Base-by-base conservation (phyloP, 35 echinoderm and acorn worm species). In the Patiria miniata region DNA sequence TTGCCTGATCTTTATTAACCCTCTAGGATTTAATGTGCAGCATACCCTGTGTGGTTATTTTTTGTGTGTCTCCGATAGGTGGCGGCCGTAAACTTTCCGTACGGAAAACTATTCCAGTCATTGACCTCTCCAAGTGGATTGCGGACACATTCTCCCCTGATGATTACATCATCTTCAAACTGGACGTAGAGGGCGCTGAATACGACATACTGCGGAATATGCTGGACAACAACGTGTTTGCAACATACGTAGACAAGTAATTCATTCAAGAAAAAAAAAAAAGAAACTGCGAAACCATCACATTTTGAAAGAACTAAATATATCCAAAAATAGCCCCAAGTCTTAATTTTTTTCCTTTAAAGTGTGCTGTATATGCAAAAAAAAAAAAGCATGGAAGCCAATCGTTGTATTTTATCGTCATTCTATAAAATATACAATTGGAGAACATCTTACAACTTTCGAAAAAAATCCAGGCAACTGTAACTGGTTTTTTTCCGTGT, bases 61-160 rank as follows among this genome's bases (percentile, higher is more conserved):
- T 47, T 47, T 4, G 4, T 47, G 4, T 47, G 42, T 6, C 42
- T 4, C 4, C 42, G 12, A 47, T 12, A 47, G 85, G 85, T 28
- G 85, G 85, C 1, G 21, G 65, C 22, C 77, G 85, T 18, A 78
- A 44, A 44, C 33, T 87, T 18, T 44, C 85, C 36, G 37, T 77
- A 3, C 85, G 85, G 37, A 87, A 51, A 54, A 79, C 32, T 23
- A 52, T 87, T 77, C 61, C 34, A 23, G n/a, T 36, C 23, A 51
- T 77, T 16, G 58, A 68, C 19, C 47, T 76, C 8, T 76, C 59
- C n/a, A 65, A 23, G 21, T 61, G 83, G 56, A 33, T 83, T 22
- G n/a, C 26, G 28, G 56, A 85, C 2, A 34, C 21, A 37, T 37
- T 21, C 37, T 37, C 19, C 9, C 21, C 21, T 36, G 37, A 79